phyloP scores from a whole-genome alignment of 1,140 invertebrate species.

The Zelostemma sp. region DNA sequence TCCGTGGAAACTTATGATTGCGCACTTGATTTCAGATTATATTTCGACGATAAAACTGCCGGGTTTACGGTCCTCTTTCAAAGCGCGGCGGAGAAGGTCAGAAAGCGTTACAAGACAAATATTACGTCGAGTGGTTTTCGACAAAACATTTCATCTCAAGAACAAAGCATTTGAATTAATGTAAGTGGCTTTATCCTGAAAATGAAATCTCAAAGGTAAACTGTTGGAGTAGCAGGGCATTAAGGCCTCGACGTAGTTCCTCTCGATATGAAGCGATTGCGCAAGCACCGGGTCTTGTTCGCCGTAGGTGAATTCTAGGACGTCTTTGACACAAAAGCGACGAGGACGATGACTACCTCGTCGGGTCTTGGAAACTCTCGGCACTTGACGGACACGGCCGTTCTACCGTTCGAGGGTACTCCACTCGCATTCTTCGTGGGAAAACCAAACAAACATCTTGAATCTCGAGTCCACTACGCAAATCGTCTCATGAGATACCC shows the following conservation, averaged over 20 bases:
- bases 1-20: neutral
- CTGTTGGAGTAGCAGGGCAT: neutral
- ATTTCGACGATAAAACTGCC: neutral
- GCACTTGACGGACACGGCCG: slow-evolving; percentile 34
- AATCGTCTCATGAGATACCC: neutral
- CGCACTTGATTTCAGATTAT: neutral
- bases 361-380: slow-evolving; percentile 29
- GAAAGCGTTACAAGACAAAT: neutral
- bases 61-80: no score
- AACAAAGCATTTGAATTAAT: neutral
- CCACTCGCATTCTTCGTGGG: slow-evolving; percentile 61
- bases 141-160: neutral
- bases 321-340: slow-evolving; percentile 2
- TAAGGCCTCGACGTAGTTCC: neutral
- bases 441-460: slow-evolving; percentile 66
- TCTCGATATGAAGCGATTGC: slow-evolving; percentile 6
- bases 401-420: slow-evolving; percentile 51
- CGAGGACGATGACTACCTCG: slow-evolving; percentile 21
- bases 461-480: slow-evolving; percentile 49
- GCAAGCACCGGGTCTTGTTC: slow-evolving; percentile 10
- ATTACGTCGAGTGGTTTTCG: neutral
- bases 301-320: slow-evolving; percentile 16
- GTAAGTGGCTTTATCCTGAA: neutral
- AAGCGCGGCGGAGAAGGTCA: neutral
- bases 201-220: slow-evolving; percentile 2